phyloP scores from a whole-genome alignment of 2,888 invertebrate genomes.

The Leptinotarsa tumamoca region DNA sequence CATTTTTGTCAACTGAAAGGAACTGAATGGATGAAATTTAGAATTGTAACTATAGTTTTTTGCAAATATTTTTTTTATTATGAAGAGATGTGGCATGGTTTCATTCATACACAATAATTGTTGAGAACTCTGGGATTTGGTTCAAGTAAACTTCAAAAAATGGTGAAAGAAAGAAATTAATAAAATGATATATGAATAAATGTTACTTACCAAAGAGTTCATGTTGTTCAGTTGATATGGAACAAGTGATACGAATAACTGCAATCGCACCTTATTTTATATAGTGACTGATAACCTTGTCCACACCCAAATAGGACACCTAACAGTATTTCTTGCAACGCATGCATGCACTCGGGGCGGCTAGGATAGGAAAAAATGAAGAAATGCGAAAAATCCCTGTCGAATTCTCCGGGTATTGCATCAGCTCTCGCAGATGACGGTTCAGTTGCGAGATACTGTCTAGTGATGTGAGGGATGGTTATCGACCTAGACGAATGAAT shows the following conservation, averaged over 20 bases:
- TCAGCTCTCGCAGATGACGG: constrained; percentile 13
- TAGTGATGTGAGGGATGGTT: constrained; percentile 7
- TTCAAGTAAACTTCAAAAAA: too few species aligned
- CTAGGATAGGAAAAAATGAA: constrained; percentile 33
- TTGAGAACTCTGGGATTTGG: too few species aligned
- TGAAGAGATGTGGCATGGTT: too few species aligned
- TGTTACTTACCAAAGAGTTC: constrained; percentile 56
- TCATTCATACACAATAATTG: too few species aligned
- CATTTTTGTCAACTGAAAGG: too few species aligned
- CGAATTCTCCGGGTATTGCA: constrained; percentile 24
- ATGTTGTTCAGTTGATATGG: constrained; percentile 52
- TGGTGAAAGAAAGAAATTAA: neutral
- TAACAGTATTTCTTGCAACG: constrained; percentile 43
- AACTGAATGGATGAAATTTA: too few species aligned
- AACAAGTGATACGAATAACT: constrained; percentile 53
- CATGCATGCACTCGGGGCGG: constrained; percentile 40
- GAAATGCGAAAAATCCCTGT: constrained; percentile 22
- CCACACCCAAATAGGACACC: constrained; percentile 52
- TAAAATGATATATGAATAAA: constrained; percentile 5
- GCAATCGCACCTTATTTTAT: constrained; percentile 50
- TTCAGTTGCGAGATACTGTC: neutral
- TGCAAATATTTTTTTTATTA: too few species aligned
- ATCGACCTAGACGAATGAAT: neutral
- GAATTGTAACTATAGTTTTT: too few species aligned
- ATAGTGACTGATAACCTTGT: constrained; percentile 54